phyloP scores from a whole-genome alignment of 2,888 invertebrate species.

The Heteromyza rotundicornis region DNA sequence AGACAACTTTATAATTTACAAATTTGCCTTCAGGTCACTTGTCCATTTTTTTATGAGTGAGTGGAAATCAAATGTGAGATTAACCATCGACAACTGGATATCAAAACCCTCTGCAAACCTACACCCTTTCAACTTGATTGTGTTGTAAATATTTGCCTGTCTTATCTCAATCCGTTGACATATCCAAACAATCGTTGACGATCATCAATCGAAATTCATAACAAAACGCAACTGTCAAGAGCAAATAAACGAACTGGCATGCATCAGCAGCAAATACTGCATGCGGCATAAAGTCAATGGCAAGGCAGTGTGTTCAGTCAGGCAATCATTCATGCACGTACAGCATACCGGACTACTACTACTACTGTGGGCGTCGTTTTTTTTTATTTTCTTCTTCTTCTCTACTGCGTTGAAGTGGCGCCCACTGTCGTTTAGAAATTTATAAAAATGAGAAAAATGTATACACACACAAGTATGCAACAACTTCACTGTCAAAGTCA shows the following conservation, averaged over 20 bases:
- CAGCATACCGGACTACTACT: background rate
- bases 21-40: too few relatives aligned
- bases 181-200: background rate
- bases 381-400: too few relatives aligned
- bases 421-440: background rate
- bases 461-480: background rate
- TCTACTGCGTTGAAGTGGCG: background rate
- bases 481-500: slow-evolving; percentile 5
- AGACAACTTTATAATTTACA: too few relatives aligned
- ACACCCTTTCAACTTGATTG: background rate
- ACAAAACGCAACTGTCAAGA: background rate
- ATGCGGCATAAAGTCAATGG: too few relatives aligned
- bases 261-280: too few relatives aligned
- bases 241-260: background rate
- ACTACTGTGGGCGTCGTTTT: background rate
- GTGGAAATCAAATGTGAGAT: too few relatives aligned
- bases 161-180: background rate
- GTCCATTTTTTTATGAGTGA: too few relatives aligned
- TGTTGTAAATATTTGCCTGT: background rate
- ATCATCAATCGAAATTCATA: background rate
- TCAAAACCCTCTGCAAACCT: too few relatives aligned
- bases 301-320: too few relatives aligned
- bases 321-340: too few relatives aligned
- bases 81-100: too few relatives aligned
- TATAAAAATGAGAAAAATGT: background rate